Conservation (phyloP, 2,113 vertebrate genomes). For the Tragelaphus buxtoni region DNA sequence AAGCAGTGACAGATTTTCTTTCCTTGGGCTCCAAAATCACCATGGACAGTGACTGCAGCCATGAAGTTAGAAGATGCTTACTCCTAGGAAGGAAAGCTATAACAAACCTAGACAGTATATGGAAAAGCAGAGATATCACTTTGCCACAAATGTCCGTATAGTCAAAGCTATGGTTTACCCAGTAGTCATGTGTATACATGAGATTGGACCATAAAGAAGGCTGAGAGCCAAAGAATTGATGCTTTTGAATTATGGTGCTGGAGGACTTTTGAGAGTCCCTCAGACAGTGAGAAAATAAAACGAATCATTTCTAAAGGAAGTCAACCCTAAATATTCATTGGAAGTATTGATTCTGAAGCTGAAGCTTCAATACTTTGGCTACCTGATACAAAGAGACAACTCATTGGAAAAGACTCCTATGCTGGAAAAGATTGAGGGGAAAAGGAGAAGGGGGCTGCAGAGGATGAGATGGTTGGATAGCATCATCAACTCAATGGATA, state of each 20-base stretch:
- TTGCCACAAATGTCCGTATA: background rate
- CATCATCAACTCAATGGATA: background rate
- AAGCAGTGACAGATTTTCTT: background rate
- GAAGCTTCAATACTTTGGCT: background rate
- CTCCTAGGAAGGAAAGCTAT: background rate
- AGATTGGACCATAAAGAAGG: background rate
- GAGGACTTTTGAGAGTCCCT: background rate
- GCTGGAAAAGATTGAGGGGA: background rate
- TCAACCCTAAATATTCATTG: background rate
- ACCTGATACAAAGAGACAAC: background rate
- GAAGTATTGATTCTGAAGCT: background rate
- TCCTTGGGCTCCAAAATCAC: background rate
- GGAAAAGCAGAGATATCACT: background rate
- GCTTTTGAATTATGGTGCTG: background rate
- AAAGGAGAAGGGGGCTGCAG: background rate
- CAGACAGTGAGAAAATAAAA: background rate
- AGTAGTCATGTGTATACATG: background rate
- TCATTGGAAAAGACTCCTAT: background rate
- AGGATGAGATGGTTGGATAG: background rate
- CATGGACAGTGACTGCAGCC: background rate
- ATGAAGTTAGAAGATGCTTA: background rate
- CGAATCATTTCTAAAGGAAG: background rate
- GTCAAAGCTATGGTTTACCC: background rate
- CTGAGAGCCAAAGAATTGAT: background rate
- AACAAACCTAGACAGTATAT: background rate